These are phyloP conservation scores for Ormyrus labotus DNA, from an alignment of 2,888 invertebrate genomes.

Conservation along the genomic window DNA sequence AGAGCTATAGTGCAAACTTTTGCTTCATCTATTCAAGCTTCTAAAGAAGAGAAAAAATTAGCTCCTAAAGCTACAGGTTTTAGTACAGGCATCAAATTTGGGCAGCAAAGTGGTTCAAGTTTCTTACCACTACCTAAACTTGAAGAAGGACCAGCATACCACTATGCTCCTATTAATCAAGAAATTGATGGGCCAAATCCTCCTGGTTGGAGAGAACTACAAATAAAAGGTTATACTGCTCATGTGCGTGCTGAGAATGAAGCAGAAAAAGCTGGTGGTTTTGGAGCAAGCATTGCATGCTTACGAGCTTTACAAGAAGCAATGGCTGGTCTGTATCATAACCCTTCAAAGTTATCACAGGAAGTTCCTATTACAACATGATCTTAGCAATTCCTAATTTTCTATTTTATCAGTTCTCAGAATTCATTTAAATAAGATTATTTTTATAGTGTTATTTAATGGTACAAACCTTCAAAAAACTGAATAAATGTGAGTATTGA, in stretches of 20 bases:
- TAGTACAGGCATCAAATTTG: slow-evolving; percentile 91
- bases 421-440: not conserved
- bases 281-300: slow-evolving; percentile 88
- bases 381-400: not conserved
- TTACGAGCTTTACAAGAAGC: slow-evolving; percentile 92
- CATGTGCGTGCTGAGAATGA: slow-evolving; percentile 86
- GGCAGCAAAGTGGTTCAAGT: slow-evolving; percentile 80
- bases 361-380: slow-evolving; percentile 37
- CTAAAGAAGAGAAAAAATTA: slow-evolving; percentile 80
- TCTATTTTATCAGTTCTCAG: not conserved
- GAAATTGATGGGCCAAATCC: slow-evolving; percentile 83
- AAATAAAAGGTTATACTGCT: slow-evolving; percentile 82
- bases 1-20: slow-evolving; percentile 91
- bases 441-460: slow-evolving; percentile 1
- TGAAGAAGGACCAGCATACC: slow-evolving; percentile 87
- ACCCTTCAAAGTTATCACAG: slow-evolving; percentile 64
- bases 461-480: slow-evolving; percentile 3
- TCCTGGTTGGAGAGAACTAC: slow-evolving; percentile 82
- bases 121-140: slow-evolving; percentile 84
- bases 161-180: slow-evolving; percentile 79
- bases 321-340: slow-evolving; percentile 84
- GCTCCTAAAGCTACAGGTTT: slow-evolving; percentile 83
- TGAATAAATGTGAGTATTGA: not conserved
- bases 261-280: slow-evolving; percentile 92
- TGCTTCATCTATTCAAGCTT: slow-evolving; percentile 83